A percentile compares a stretch with the other conserved stretches of the same genome.
These are phyloP conservation scores for Anastrepha obliqua DNA, from an alignment of 1,140 invertebrate genomes.

Conservation along the genomic window DNA sequence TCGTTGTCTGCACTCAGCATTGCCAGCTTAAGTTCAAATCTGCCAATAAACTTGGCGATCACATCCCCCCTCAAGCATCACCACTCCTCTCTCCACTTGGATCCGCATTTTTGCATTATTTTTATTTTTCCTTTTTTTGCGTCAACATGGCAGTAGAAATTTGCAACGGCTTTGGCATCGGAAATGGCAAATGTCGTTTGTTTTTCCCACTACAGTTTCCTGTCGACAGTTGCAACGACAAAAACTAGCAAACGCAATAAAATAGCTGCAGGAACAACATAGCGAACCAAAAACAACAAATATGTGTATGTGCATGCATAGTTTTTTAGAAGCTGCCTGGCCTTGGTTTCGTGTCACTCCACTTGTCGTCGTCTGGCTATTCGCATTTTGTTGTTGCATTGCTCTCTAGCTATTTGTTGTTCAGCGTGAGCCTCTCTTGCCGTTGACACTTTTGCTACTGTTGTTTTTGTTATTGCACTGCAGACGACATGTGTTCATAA, in stretches of 20 bases:
- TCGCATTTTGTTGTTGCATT: not conserved
- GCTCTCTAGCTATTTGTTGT: too few species aligned
- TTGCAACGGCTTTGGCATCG: constrained; percentile 35
- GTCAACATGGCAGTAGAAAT: not conserved
- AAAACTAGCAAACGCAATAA: constrained; percentile 33
- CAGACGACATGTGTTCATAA: constrained; percentile 47
- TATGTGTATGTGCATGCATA: not conserved
- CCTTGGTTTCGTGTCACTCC: not conserved
- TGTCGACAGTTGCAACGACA: constrained; percentile 37
- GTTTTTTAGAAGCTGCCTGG: constrained; percentile 2
- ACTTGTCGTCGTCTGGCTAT: constrained; percentile 11
- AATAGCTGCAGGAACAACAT: not conserved
- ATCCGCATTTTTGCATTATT: not conserved
- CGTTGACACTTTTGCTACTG: not conserved
- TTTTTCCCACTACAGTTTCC: not conserved
- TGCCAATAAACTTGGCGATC: constrained; percentile 43
- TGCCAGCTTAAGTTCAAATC: constrained; percentile 30
- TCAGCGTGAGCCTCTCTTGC: not conserved
- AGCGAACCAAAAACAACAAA: not conserved
- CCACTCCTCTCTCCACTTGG: not conserved
- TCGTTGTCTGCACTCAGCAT: not conserved
- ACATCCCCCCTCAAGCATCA: not conserved
- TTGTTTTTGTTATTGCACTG: constrained; percentile 12
- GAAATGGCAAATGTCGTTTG: constrained; percentile 41
- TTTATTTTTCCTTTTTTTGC: not conserved